These are phyloP conservation scores for Dendroctonus ponderosae DNA, from an alignment of 1,140 invertebrate genomes.

Conservation along the genomic window DNA sequence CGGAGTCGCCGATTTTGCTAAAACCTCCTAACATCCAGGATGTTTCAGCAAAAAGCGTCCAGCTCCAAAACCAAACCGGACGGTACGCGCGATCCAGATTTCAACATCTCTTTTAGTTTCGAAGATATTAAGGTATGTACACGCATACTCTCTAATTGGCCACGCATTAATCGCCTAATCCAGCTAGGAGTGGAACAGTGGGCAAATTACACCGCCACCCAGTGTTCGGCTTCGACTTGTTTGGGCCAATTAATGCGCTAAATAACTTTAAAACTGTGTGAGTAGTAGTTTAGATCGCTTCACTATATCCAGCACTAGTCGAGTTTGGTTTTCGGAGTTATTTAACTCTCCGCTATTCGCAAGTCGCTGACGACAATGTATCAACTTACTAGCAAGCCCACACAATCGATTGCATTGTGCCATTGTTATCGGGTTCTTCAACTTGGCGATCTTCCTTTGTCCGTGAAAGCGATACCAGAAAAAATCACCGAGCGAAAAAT, in stretches of 20 bases:
- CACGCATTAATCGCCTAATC: no score
- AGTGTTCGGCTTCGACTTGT: background rate
- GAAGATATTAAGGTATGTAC: slow-evolving; percentile 36
- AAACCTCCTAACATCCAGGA: slow-evolving; percentile 32
- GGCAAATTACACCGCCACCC: no score
- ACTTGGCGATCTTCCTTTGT: slow-evolving; percentile 29
- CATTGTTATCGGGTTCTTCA: background rate
- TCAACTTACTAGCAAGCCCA: slow-evolving; percentile 5
- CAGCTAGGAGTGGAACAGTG: no score
- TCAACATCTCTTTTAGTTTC: slow-evolving; percentile 36
- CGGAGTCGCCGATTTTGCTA: slow-evolving; percentile 29
- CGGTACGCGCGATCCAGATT: slow-evolving; percentile 31
- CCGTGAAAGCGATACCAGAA: slow-evolving; percentile 21
- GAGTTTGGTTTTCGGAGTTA: slow-evolving; percentile 18
- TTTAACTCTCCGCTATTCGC: background rate
- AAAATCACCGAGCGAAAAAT: background rate
- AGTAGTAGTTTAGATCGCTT: slow-evolving; percentile 12
- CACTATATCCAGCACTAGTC: slow-evolving; percentile 7
- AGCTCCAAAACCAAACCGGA: slow-evolving; percentile 33
- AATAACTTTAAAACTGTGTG: slow-evolving; percentile 11
- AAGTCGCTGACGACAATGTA: slow-evolving; percentile 12
- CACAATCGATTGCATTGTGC: slow-evolving; percentile 11
- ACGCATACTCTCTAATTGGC: slow-evolving; percentile 27
- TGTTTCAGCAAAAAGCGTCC: slow-evolving; percentile 36
- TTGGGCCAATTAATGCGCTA: background rate